Evolutionary conservation across 2,113 vertebrate species (phyloP), one percentile per base, ranked within the genome.

Genomic region (Sigmodon hispidus): DNA sequence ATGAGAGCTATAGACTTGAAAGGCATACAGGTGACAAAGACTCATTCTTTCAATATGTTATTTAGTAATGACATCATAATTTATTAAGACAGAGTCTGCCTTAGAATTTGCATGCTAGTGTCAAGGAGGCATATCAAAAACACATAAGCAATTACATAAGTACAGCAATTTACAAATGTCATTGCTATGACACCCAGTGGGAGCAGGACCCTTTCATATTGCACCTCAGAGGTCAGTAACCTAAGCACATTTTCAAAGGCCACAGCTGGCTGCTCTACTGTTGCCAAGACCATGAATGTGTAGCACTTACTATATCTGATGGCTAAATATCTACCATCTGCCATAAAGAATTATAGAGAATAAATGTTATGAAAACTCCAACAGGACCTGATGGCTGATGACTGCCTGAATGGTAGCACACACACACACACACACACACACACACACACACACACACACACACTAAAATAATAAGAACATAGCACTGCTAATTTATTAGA

Each of bases 231-330:
- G 10, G 43, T 10, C 63, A 93, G 24, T 43, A 84, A 48, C 48
- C 11, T 29, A 48, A 79, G 65, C 89, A 63, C 63, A 43, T 87
- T 94, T 94, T 75, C 88, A 87, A 70, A 90, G 73, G 83, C 52
- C 79, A 67, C 87, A 96, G 61, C 81, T 97, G 93, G 94, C 67
- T 70, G 67, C 17, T 73, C 36, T 87, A 50, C 81, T 65, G 36
- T 69, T 96, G 86, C 94, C 29, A 77, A 69, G 40, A 67, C 48
- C 36, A 69, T 43, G 88, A 76, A 89, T 70, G 24, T 55, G 40
- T 80, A 48, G 72, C 40, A 29, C 48, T 94, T 92, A 94, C 59
- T 77, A 36, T 72, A 67, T 34, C 86, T 72, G 61, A 72, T 19
- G 19, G 75, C 69, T 93, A 70, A 91, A 69, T 93, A 81, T 55